Evolutionary conservation across 2,888 invertebrate genomes (phyloP).

Genomic region (Pachymerium ferrugineum): DNA sequence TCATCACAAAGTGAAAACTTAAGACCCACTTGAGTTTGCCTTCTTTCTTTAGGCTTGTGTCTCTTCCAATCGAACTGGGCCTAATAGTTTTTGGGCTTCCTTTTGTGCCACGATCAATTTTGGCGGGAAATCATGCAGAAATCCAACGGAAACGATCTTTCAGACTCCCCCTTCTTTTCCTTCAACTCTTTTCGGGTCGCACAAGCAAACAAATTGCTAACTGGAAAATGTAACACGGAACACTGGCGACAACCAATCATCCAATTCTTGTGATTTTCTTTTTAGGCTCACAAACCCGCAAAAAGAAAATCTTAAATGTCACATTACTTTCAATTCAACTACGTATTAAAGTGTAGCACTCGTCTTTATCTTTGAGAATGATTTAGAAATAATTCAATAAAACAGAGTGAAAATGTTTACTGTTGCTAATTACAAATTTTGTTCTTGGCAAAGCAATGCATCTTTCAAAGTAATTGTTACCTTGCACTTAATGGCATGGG

Average conservation of each 20-base stretch:
- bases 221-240: conserved; percentile 13
- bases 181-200: not conserved
- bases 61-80: not conserved
- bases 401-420: no score
- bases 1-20: conserved; percentile 8
- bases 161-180: not conserved
- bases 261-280: not conserved
- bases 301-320: conserved; percentile 8
- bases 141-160: conserved; percentile 2
- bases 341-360: no score
- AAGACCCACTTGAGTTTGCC: conserved; percentile 13
- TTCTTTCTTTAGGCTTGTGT: conserved; percentile 2
- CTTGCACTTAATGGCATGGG: no score
- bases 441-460: no score
- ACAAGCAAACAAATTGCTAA: conserved; percentile 13
- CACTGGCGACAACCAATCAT: conserved; percentile 9
- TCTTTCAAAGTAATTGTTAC: no score
- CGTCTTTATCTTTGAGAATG: no score
- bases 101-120: not conserved
- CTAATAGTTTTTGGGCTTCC: not conserved
- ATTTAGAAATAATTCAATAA: no score
- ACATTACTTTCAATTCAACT: conserved; percentile 2
- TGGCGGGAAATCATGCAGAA: conserved; percentile 8
- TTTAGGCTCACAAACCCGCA: not conserved
- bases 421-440: no score